Base-by-base conservation (phyloP, 1,140 invertebrate species). In the Aricia agestis region DNA sequence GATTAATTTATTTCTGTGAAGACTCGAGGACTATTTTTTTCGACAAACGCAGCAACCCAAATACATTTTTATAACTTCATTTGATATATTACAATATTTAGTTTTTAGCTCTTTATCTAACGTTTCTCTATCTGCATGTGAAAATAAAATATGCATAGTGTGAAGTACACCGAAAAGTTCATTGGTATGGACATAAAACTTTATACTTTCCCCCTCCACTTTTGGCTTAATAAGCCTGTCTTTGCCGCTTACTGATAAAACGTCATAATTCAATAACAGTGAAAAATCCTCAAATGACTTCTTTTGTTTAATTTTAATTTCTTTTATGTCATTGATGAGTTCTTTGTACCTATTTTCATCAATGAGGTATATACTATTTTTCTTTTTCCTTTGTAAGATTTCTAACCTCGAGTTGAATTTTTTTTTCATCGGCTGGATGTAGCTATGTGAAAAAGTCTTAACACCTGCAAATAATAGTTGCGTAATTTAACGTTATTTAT, bases 31-130 rank as follows among this genome's bases (percentile, higher is more conserved):
- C n/a, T 31, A 32, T 58, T 61, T 68, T 68, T 65, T 41, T 15
- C 74, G 71, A 78, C 87, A 86, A 32, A 67, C 57, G 72, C 87
- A 90, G 75, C 81, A 84, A 42, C 65, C 77, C 25, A 87, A 67
- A 76, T 88, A 90, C 2, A 88, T 69, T 76, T 82, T 87, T 1
- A 88, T 84, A 15, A 81, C 82, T 71, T 88, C 84, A 75, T 84
- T 86, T 1, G 87, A 85, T 25, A 90, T 74, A 76, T 90, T 90
- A 76, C 85, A 90, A 74, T 86, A 87, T 74, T 86, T 86, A 0
- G 74, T 79, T 78, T 89, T 90, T 7, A 86, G 73, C 72, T 85
- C 76, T 0, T 32, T 32, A 52, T 85, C 81, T 76, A 90, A 82
- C 15, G 72, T 70, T 66, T 85, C 79, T 77, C 75, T 76, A 72